Base-by-base conservation (phyloP, 2,113 vertebrate genomes). In the Pheucticus melanocephalus region DNA sequence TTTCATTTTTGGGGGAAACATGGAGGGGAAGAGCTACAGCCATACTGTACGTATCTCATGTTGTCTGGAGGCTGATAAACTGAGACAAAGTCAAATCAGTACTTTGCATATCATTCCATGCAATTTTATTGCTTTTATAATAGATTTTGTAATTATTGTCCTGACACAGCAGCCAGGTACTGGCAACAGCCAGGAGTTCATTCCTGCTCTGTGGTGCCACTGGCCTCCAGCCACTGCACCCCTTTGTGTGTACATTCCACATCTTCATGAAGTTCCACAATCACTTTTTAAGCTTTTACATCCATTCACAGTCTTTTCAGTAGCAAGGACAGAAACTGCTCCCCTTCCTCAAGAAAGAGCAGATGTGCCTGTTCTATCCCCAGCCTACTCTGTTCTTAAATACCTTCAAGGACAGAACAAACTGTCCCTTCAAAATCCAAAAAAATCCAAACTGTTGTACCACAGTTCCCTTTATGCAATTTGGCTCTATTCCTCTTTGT, bases 1-100 rank as follows among this genome's bases (percentile, higher is more conserved):
- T 42, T 35, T 24, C 11, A 12, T 24, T 64, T 47, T 48, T 16
- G 1, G 1, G 0, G 6, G 10, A 11, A 13, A 5, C 3, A 42
- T 9, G 20, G 16, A 2, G 24, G 15, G 9, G 5, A n/a, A 20
- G 6, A 27, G 24, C 37, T 73, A 33, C 11, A 78, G 21, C 9
- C 17, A 11, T 48, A 44, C 9, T 39, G 18, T 12, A 11, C 8
- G 31, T 45, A 47, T 7, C 13, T 82, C 31, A 7, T 9, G 3
- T 25, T 80, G 9, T 33, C 48, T 51, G 33, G 30, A 80, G 48
- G 30, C 33, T 19, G n/a, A 88, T 28, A 76, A 82, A 71, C 9
- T 11, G 25, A 64, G 18, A 16, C 22, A 27, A 56, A 82, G 42
- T 60, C 8, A 42, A 88, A 59, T 31, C 8, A 3, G 18, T 28